Evolutionary conservation across 1,140 invertebrate species (phyloP), one percentile per base, ranked within the genome.

Genomic region (Euglossa dilemma): DNA sequence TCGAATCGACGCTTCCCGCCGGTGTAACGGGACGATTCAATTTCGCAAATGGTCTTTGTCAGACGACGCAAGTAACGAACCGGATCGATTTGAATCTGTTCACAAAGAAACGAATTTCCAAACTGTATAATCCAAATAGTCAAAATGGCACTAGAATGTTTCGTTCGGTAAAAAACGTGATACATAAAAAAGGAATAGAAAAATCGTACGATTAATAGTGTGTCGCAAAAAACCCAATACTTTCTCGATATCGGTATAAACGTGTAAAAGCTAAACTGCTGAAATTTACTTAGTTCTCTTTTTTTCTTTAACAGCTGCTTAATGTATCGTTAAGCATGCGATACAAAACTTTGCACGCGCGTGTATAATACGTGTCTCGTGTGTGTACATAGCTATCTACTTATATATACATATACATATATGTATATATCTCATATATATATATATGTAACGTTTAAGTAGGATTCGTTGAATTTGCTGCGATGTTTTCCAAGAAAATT

Each of bases 211-310:
- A 81, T 73, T 83, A 73, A 57, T 84, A 75, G 71, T 75, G 76
- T 75, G 66, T 79, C 23, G 83, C 83, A 78, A 85, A 57, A 71
- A 89, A 87, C 74, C 74, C 73, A 85, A 82, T 87, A 71, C 72
- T 52, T 80, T 78, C 73, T 72, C 25, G 52, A 66, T 36, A 18
- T 79, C 73, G 72, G 75, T 84, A 85, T 81, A 85, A 87, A 85
- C 74, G 86, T 84, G 76, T 80, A 74, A 69, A 84, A 77, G 85
- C 73, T 86, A 84, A 83, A 87, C 28, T 71, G 61, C 28, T 57
- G 52, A 45, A 76, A 76, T 76, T 76, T 54, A 73, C 23, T n/a
- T 82, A 67, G 67, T 67, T 47, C 11, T 67, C 56, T 7, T 59
- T 7, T 73, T 69, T 52, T 69, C 6, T 45, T 74, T 69, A 69